Conservation (phyloP, 2,113 vertebrate genomes). For the Acrocephalus kingi region DNA sequence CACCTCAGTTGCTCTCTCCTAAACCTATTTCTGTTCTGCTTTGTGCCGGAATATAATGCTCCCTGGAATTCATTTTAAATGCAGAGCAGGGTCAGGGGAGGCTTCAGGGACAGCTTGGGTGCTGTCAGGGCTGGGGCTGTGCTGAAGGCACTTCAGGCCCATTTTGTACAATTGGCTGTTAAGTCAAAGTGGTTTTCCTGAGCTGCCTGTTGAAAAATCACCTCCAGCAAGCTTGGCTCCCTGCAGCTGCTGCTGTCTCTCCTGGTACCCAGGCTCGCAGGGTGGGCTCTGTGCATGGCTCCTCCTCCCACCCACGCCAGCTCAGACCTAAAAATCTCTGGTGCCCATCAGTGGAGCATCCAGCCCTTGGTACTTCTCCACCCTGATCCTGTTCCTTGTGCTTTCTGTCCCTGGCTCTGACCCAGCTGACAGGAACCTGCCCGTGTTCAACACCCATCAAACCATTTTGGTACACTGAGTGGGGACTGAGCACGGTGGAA, state of each 20-base stretch:
- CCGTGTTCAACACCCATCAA: accelerated
- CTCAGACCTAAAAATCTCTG: background rate
- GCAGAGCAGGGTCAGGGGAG: constrained; percentile 31
- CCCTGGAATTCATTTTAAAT: constrained; percentile 54
- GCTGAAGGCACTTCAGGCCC: background rate
- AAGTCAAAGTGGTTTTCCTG: background rate
- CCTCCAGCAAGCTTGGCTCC: background rate
- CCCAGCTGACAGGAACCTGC: background rate
- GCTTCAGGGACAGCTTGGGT: background rate
- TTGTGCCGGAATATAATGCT: constrained; percentile 25
- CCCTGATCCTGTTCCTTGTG: background rate
- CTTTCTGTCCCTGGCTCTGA: background rate
- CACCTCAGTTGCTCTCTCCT: constrained; percentile 40
- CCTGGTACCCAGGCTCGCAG: background rate
- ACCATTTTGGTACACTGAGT: background rate
- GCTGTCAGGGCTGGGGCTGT: background rate
- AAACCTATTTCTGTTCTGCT: constrained; percentile 39
- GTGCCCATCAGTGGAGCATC: background rate
- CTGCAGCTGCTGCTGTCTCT: background rate
- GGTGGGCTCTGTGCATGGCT: background rate
- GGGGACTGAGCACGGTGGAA: background rate
- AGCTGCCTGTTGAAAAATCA: background rate
- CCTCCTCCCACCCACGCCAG: accelerated
- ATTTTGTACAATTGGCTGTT: background rate
- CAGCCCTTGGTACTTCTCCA: background rate